These are phyloP conservation scores for Clarias laeviceps DNA, from an alignment of 2,797 vertebrate genomes.

Conservation along the genomic window DNA sequence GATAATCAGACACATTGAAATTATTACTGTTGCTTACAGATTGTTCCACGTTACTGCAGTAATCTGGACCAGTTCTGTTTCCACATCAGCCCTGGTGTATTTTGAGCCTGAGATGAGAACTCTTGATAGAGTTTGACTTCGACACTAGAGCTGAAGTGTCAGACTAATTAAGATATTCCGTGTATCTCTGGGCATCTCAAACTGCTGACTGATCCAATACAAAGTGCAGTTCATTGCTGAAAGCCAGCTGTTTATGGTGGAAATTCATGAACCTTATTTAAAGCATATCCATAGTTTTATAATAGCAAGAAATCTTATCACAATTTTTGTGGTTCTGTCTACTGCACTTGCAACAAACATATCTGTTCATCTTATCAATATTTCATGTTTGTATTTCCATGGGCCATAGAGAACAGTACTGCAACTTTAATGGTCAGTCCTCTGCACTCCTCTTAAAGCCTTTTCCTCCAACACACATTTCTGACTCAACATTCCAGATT, in stretches of 20 bases:
- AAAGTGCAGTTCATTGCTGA: not conserved
- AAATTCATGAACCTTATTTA: not conserved
- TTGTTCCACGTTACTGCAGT: not conserved
- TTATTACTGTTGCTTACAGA: not conserved
- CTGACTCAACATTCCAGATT: conserved; percentile 20
- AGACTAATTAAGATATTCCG: not conserved
- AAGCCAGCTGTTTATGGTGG: not conserved
- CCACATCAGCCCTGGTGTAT: not conserved
- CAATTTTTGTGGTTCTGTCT: not conserved
- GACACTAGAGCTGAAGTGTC: not conserved
- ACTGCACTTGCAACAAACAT: conserved; percentile 32
- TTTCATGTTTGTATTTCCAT: conserved; percentile 41
- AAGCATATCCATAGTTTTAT: not conserved
- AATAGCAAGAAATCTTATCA: conserved; percentile 1
- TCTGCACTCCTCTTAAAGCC: not conserved
- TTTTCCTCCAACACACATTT: not conserved
- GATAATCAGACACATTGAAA: not conserved
- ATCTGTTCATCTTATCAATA: conserved; percentile 41
- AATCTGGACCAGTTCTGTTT: not conserved
- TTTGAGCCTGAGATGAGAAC: not conserved
- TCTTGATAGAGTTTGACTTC: not conserved
- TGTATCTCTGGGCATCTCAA: not conserved
- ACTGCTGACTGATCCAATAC: not conserved
- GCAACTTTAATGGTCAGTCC: conserved; percentile 46
- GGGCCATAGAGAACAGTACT: conserved; percentile 30